These are phyloP conservation scores for Spea multiplicata DNA, from an alignment of 2,113 vertebrate species.

Conservation along the genomic window DNA sequence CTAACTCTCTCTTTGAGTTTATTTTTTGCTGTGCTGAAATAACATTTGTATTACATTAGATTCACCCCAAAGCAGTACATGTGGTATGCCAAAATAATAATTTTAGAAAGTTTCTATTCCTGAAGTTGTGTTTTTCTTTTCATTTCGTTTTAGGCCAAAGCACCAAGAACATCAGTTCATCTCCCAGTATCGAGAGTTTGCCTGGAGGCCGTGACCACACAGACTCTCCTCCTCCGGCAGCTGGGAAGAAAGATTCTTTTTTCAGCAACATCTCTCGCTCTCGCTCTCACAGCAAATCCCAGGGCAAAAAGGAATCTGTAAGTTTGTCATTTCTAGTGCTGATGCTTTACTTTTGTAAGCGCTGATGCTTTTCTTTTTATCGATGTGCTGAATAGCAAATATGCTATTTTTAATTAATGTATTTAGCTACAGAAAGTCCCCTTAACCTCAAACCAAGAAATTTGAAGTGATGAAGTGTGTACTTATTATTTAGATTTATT, in stretches of 20 bases:
- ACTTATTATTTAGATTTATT: no score
- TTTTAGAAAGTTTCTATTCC: neutral
- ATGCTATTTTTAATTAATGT: neutral
- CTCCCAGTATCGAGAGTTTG: slow-evolving; percentile 89
- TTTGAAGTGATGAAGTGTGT: no score
- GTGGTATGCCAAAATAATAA: neutral
- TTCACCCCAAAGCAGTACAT: slow-evolving; percentile 13
- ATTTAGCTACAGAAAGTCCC: neutral
- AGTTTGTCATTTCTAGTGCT: slow-evolving; percentile 53
- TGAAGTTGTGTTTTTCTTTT: slow-evolving; percentile 50
- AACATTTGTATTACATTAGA: neutral
- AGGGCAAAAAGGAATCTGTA: slow-evolving; percentile 87
- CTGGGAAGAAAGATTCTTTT: slow-evolving; percentile 92
- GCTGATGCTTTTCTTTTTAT: neutral
- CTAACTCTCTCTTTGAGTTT: neutral
- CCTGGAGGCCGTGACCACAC: slow-evolving; percentile 76
- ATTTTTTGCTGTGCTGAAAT: neutral
- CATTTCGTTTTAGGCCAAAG: slow-evolving; percentile 74
- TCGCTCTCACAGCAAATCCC: slow-evolving; percentile 92
- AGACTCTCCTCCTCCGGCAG: slow-evolving; percentile 86
- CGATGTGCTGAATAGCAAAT: neutral
- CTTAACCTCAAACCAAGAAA: neutral
- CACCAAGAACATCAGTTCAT: slow-evolving; percentile 83
- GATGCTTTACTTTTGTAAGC: slow-evolving; percentile 15
- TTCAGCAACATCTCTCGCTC: slow-evolving; percentile 92